A percentile compares a stretch with the other conserved stretches of the same genome.
phyloP scores from a whole-genome alignment of 1,140 invertebrate species.

The Apocrypta bakeri region DNA sequence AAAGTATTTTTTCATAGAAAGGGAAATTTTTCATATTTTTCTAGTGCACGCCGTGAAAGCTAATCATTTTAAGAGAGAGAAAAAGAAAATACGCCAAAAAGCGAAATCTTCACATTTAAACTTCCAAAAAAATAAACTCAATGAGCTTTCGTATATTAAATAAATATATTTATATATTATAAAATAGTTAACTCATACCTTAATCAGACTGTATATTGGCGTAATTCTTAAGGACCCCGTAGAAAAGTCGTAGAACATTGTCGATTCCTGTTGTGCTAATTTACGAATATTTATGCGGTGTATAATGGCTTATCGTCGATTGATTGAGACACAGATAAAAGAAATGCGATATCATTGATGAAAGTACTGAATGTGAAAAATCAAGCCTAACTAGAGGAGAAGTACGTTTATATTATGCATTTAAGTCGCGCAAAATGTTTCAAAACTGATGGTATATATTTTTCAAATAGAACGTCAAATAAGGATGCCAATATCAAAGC shows the following conservation, averaged over 20 bases:
- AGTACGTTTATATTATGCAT: background rate
- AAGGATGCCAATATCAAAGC: background rate
- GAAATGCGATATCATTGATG: background rate
- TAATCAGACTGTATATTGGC: constrained; percentile 39
- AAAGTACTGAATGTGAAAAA: background rate
- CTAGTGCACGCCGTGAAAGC: background rate
- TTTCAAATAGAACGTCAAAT: no score
- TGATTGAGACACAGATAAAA: background rate
- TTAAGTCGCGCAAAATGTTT: background rate
- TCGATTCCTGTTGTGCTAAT: constrained; percentile 11
- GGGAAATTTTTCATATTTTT: constrained; percentile 16
- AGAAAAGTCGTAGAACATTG: constrained; percentile 30
- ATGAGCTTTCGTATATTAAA: constrained; percentile 33
- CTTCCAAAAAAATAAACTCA: constrained; percentile 26
- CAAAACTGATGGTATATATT: background rate
- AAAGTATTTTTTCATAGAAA: background rate
- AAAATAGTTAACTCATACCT: constrained; percentile 22
- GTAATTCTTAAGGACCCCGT: constrained; percentile 36
- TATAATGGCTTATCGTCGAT: constrained; percentile 1
- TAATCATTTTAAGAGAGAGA: background rate
- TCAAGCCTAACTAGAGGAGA: background rate
- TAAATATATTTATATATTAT: constrained; percentile 17
- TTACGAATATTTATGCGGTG: constrained; percentile 28
- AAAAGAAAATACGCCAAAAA: background rate
- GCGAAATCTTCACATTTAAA: background rate